These are phyloP conservation scores for Acleris literana DNA, from an alignment of 2,888 invertebrate species.

Conservation along the genomic window DNA sequence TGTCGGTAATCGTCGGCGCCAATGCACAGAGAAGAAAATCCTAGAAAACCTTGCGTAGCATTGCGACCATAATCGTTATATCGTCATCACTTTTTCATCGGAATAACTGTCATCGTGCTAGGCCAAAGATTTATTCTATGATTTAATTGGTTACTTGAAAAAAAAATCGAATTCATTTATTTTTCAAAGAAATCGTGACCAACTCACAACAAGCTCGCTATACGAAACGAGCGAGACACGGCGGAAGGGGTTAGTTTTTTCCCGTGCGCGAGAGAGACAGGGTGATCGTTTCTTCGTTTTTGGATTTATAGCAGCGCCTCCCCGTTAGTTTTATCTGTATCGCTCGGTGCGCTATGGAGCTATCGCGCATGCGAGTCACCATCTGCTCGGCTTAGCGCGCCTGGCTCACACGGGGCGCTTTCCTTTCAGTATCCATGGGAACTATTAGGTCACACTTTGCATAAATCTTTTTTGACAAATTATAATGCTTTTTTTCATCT, in stretches of 20 bases:
- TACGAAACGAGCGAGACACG: slow-evolving; percentile 52
- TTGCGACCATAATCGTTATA: no score
- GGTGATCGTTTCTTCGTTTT: slow-evolving; percentile 55
- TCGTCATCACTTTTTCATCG: no score
- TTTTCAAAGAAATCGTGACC: slow-evolving; percentile 30
- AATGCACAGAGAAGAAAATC: no score
- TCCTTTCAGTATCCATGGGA: slow-evolving; percentile 30
- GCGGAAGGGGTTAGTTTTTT: slow-evolving; percentile 53
- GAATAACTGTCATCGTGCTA: no score
- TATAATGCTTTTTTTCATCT: no score
- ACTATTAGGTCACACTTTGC: background rate
- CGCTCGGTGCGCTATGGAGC: slow-evolving; percentile 76
- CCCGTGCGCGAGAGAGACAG: slow-evolving; percentile 55
- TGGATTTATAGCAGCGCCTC: slow-evolving; percentile 75
- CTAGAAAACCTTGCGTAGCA: no score
- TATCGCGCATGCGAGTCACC: slow-evolving; percentile 64
- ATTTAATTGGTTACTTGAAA: no score
- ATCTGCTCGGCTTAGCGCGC: slow-evolving; percentile 58
- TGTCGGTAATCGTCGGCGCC: no score
- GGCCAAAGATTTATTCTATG: no score
- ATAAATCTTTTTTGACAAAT: no score
- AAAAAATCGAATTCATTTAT: background rate
- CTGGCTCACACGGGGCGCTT: slow-evolving; percentile 53
- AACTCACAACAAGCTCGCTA: slow-evolving; percentile 44
- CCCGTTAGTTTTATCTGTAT: slow-evolving; percentile 77